Percentiles rank a stretch among this genome's conserved stretches.
Evolutionary conservation across 2,888 invertebrate species (phyloP).

Genomic region (Malacosoma neustria): DNA sequence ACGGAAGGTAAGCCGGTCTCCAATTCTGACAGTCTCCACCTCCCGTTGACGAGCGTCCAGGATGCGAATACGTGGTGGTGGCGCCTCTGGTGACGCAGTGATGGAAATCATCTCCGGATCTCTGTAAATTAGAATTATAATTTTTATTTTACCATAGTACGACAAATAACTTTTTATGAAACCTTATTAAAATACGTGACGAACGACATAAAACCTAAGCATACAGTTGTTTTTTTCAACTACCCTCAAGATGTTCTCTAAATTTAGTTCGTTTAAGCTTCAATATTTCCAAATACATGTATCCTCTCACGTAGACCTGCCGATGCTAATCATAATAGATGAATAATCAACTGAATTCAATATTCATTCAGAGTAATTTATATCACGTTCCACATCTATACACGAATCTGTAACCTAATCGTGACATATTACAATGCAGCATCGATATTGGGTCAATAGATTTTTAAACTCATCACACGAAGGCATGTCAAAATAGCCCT

Average conservation of each 20-base stretch:
- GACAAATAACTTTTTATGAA: too few species aligned
- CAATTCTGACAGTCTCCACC: constrained; percentile 95
- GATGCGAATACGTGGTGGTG: constrained; percentile 94
- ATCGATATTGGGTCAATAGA: constrained; percentile 34
- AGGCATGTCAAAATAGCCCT: constrained; percentile 30
- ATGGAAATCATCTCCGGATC: constrained; percentile 98
- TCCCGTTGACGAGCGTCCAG: constrained; percentile 89
- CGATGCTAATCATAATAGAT: too few species aligned
- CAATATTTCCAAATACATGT: too few species aligned
- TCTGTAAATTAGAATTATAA: constrained; percentile 52
- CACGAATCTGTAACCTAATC: constrained; percentile 29
- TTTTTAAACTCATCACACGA: constrained; percentile 35
- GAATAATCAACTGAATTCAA: too few species aligned
- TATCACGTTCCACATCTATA: not conserved
- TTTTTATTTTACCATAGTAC: not conserved
- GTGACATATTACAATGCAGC: constrained; percentile 39
- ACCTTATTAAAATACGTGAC: too few species aligned
- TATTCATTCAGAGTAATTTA: not conserved
- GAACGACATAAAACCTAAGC: too few species aligned
- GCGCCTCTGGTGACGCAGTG: constrained; percentile 95
- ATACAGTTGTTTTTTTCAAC: too few species aligned
- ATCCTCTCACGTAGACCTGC: too few species aligned
- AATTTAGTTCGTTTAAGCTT: too few species aligned
- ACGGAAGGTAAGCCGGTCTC: constrained; percentile 94
- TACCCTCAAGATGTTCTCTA: too few species aligned